Evolutionary conservation across 2,113 vertebrate species (phyloP), one percentile per base, ranked within the genome.

Genomic region (Caranx ignobilis): DNA sequence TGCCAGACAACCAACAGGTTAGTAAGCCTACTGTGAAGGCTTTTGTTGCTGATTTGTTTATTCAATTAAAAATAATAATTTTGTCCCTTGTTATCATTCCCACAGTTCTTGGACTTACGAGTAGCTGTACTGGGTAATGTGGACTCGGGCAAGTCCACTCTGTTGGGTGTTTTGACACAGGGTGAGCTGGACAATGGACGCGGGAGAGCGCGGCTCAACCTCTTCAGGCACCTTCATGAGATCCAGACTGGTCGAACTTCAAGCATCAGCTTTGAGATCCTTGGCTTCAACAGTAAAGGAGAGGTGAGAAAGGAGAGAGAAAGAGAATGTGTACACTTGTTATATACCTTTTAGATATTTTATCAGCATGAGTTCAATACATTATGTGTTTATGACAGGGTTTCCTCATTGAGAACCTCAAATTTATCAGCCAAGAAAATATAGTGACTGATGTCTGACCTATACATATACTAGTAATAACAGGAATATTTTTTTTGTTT

Each of bases 251-350:
- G 98, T 80, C 95, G 98, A 21, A 99, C 98, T 0, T 99, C 98
- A 12, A 99, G 98, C 91, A 99, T 99, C 92, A 99, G 98, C 94
- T 99, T 99, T 93, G 98, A 99, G 93, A 99, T 99, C 86, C 96
- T 99, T 0, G 98, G 98, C 67, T 99, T 99, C 89, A 98, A 97
- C 90, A 99, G 97, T 92, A 99, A 97, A 95, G 98, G 98, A 92
- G 97, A 99, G 96, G 98, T 99, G 87, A 91, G 92, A 57, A 52
- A 73, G 52, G 3, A n/a, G 16, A 26, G 26, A 63, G 9, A 48
- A 21, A 34, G 34, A 37, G 13, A 45, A 48, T 26, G 9, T 37
- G 11, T 32, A 18, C 11, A 11, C 12, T 47, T 5, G 3, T 75
- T 34, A 54, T 59, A 4, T 71, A 16, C 4, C 21, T 4, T 10